Percentiles rank a stretch among this genome's conserved stretches.
phyloP scores from a whole-genome alignment of 2,888 invertebrate species.

The Uropetala carovei region DNA sequence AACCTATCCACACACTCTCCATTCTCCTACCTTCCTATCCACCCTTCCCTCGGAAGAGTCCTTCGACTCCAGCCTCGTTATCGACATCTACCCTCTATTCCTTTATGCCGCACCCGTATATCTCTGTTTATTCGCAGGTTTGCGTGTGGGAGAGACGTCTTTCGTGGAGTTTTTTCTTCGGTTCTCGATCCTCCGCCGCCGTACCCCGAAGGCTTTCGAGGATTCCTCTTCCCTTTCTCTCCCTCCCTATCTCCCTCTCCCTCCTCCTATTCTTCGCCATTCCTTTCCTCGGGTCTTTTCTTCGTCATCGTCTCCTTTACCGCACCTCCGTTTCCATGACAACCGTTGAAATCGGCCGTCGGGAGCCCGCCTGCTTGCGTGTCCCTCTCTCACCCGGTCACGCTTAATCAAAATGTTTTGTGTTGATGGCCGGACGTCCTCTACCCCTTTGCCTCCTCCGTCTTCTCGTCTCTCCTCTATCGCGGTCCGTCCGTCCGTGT shows the following conservation, averaged over 20 bases:
- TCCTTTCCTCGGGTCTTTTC: conserved; percentile 2
- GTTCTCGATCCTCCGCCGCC: too few species aligned
- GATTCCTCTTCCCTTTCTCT: background rate
- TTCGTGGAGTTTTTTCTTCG: too few species aligned
- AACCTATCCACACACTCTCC: background rate
- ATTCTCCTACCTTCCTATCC: background rate
- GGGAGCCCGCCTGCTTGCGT: conserved; percentile 36
- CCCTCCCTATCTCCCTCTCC: background rate
- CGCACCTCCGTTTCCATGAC: conserved; percentile 15
- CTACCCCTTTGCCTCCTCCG: background rate
- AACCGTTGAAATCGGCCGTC: conserved; percentile 60
- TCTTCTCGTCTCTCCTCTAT: background rate
- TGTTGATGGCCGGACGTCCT: conserved; percentile 18
- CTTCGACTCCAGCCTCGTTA: background rate
- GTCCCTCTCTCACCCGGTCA: conserved; percentile 42
- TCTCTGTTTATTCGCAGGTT: background rate
- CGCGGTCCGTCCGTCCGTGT: background rate
- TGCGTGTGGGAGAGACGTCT: too few species aligned
- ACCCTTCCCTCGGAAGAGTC: background rate
- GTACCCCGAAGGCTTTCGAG: too few species aligned
- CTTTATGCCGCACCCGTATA: background rate
- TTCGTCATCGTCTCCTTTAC: conserved; percentile 47
- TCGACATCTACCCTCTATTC: background rate
- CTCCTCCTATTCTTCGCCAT: background rate
- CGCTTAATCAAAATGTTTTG: conserved; percentile 64